phyloP scores from a whole-genome alignment of 2,113 vertebrate species.

The Ciconia maguari region DNA sequence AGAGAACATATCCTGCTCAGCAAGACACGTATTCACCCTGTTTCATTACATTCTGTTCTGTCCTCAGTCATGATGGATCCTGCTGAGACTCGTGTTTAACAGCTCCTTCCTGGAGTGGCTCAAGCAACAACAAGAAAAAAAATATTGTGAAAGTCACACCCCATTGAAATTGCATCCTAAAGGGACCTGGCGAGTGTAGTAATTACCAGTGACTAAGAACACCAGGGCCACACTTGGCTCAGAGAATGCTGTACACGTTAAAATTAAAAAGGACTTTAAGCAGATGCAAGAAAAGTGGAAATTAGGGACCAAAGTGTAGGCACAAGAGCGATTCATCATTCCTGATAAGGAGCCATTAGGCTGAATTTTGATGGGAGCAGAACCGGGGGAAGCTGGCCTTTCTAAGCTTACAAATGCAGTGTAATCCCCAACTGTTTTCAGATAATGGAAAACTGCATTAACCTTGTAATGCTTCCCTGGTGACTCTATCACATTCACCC shows the following conservation, averaged over 20 bases:
- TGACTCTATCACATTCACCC: neutral
- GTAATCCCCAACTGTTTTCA: slow-evolving; percentile 47
- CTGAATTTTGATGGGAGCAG: slow-evolving; percentile 16
- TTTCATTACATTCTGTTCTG: slow-evolving; percentile 62
- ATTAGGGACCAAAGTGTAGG: slow-evolving; percentile 41
- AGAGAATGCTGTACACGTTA: neutral
- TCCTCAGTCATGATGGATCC: slow-evolving; percentile 65
- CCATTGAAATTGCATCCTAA: slow-evolving; percentile 59
- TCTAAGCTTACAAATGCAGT: slow-evolving; percentile 52
- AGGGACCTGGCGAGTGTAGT: slow-evolving; percentile 18
- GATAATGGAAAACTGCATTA: slow-evolving; percentile 56
- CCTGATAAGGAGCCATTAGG: slow-evolving; percentile 61
- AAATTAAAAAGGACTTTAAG: slow-evolving; percentile 53
- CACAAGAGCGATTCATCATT: slow-evolving; percentile 54
- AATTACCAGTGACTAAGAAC: slow-evolving; percentile 35
- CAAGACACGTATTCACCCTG: slow-evolving; percentile 45
- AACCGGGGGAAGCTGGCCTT: neutral
- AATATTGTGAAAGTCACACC: slow-evolving; percentile 60
- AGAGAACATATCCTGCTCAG: slow-evolving; percentile 58
- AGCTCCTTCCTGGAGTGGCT: slow-evolving; percentile 57
- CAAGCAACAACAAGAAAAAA: slow-evolving; percentile 59
- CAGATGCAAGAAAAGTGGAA: slow-evolving; percentile 52
- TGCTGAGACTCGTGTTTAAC: slow-evolving; percentile 67
- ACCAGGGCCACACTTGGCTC: slow-evolving; percentile 12
- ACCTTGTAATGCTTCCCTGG: slow-evolving; percentile 21